These are phyloP conservation scores for Isaurus tuberculatus DNA, from an alignment of 92 coral and sea anemone genomes.

Conservation along the genomic window DNA sequence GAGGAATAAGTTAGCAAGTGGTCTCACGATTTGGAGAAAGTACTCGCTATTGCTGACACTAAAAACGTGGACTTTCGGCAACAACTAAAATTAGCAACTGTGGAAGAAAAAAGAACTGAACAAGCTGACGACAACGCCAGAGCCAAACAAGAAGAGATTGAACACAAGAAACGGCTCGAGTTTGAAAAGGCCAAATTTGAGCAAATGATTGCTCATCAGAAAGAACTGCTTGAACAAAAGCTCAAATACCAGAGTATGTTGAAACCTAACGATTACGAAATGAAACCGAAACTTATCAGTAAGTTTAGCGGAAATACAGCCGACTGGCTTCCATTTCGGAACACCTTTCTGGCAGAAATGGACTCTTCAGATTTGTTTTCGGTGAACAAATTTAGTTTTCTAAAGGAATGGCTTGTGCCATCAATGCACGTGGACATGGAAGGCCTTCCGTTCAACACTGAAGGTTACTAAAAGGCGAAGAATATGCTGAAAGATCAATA, in stretches of 20 bases:
- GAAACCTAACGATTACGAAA: neutral
- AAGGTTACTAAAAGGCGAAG: conserved; percentile 38
- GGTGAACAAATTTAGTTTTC: conserved; percentile 48
- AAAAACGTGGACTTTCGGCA: neutral
- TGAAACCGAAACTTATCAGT: conserved; percentile 16
- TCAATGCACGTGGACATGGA: conserved; percentile 40
- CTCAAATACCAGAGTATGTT: neutral
- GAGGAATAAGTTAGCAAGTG: conserved; percentile 17
- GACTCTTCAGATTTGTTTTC: conserved; percentile 41
- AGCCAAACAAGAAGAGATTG: neutral
- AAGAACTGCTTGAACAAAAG: neutral
- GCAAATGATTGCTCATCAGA: neutral
- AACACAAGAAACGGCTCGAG: neutral
- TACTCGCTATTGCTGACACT: conserved; percentile 13
- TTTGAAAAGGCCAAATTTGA: conserved; percentile 8
- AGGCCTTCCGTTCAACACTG: conserved; percentile 26
- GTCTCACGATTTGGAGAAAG: neutral
- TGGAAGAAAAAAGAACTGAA: neutral
- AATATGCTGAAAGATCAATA: conserved; percentile 26
- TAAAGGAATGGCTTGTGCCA: conserved; percentile 37
- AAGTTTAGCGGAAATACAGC: conserved; percentile 30
- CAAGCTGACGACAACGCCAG: neutral
- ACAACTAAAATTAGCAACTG: conserved; percentile 12
- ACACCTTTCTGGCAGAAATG: conserved; percentile 38
- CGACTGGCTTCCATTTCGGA: conserved; percentile 54